Conservation (phyloP, 2,113 vertebrate species). For the Tupaia chinensis region DNA sequence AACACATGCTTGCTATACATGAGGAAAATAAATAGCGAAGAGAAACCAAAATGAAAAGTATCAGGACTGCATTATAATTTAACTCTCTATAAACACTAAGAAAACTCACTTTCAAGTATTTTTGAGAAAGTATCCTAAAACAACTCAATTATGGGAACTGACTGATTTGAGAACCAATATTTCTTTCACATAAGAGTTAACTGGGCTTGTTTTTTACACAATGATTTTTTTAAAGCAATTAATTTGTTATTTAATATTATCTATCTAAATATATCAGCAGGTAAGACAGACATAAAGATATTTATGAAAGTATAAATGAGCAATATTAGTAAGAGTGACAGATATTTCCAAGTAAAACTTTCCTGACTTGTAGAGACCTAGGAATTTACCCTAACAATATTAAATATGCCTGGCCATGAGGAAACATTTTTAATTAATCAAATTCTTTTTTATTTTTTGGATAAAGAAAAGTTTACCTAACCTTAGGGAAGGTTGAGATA, state of each 20-base stretch:
- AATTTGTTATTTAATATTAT: slow-evolving; percentile 20
- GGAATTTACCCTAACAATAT: slow-evolving; percentile 60
- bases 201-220: slow-evolving; percentile 39
- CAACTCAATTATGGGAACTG: background rate
- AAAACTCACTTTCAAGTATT: slow-evolving; percentile 22
- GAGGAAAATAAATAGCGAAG: slow-evolving; percentile 46
- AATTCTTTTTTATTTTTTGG: slow-evolving; percentile 23
- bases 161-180: background rate
- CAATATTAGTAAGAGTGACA: slow-evolving; percentile 19
- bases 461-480: slow-evolving; percentile 67
- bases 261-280: background rate
- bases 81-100: slow-evolving; percentile 15
- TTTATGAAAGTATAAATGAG: slow-evolving; percentile 60
- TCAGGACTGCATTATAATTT: background rate
- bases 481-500: slow-evolving; percentile 68
- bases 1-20: slow-evolving; percentile 21
- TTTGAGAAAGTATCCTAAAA: slow-evolving; percentile 43
- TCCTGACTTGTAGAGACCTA: slow-evolving; percentile 43
- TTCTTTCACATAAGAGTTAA: slow-evolving; percentile 46
- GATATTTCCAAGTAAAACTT: slow-evolving; percentile 38
- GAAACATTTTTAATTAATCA: slow-evolving; percentile 75
- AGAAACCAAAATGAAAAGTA: background rate
- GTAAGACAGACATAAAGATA: background rate
- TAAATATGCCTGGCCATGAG: slow-evolving; percentile 49
- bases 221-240: slow-evolving; percentile 54